Evolutionary conservation across 2,888 invertebrate species (phyloP), one percentile per base, ranked within the genome.

Genomic region (Agrotis puta): DNA sequence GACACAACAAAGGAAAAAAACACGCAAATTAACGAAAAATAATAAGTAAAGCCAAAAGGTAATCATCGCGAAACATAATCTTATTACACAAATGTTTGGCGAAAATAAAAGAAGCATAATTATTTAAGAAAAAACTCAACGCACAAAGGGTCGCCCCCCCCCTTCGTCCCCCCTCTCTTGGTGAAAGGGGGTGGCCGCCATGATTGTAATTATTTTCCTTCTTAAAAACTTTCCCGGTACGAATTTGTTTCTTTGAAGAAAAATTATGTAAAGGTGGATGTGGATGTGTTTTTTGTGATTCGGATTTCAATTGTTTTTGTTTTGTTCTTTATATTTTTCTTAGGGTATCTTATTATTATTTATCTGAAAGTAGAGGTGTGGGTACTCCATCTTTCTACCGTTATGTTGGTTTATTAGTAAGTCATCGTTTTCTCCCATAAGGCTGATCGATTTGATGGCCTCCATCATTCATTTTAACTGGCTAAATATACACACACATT

Each of bases 161-260:
- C n/a, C 24, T 45, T 33, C n/a, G n/a, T n/a, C 57, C 4, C 20
- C 57, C 56, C 58, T 9, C 16, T 4, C 22, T 77, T 84, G 92
- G 78, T 88, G 91, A 92, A 91, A 92, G 89, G 88, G 88, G 88
- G 89, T 16, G 88, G 87, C 80, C 88, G 89, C 90, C 84, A 88
- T 39, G 9, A 39, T 90, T 92, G 91, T 95, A 95, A 95, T 95
- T 95, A 95, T 95, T 95, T 95, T 93, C 92, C 92, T 93, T 92
- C 92, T 90, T 88, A 84, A 88, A 92, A 95, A 94, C 92, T 94
- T 94, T 91, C 87, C 88, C 86, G 88, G 85, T 88, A 79, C 75
- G 85, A 89, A 87, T 90, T 90, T 89, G 85, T 92, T 91, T 91
- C 90, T 90, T 87, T 81, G 80, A 85, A 73, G 81, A 84, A 88